Conservation (phyloP, 2,797 vertebrate genomes). For the Holocentrus rufus region DNA sequence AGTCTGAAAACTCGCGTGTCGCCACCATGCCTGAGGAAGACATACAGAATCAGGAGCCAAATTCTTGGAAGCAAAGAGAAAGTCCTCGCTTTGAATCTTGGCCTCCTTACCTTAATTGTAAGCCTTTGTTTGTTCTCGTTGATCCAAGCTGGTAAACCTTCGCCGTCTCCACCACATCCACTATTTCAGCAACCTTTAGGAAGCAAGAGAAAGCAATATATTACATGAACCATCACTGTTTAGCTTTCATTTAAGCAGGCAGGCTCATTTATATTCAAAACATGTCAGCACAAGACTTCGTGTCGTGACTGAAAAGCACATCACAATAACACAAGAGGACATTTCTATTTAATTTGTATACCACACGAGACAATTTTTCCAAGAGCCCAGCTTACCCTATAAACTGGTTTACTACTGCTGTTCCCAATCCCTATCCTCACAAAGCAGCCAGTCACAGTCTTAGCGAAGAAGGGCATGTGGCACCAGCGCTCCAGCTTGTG, state of each 20-base stretch:
- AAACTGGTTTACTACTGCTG: conserved; percentile 98
- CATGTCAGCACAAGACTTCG: not conserved
- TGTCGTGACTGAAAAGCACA: not conserved
- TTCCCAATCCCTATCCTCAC: conserved; percentile 98
- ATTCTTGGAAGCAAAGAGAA: not conserved
- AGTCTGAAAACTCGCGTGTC: conserved; percentile 96
- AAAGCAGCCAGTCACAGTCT: conserved; percentile 97
- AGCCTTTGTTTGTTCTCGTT: conserved; percentile 96
- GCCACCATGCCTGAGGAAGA: conserved; percentile 89
- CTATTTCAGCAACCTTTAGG: conserved; percentile 95
- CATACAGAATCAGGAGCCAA: conserved; percentile 1
- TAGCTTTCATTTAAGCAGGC: not conserved
- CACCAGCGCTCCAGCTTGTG: conserved; percentile 99
- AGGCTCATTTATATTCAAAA: not conserved
- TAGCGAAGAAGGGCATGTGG: conserved; percentile 99
- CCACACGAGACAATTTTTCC: fast-evolving
- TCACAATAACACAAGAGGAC: not conserved
- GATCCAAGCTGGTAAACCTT: conserved; percentile 97
- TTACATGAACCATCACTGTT: not conserved
- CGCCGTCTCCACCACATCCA: conserved; percentile 96
- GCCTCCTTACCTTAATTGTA: conserved; percentile 89
- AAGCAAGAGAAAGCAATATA: not conserved
- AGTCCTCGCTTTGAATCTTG: not conserved
- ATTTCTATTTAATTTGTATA: not conserved
- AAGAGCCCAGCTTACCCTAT: conserved; percentile 85